A percentile compares a stretch with the other conserved stretches of the same genome.
phyloP scores from a whole-genome alignment of 2,888 invertebrate genomes.

The Lydus trimaculatus region DNA sequence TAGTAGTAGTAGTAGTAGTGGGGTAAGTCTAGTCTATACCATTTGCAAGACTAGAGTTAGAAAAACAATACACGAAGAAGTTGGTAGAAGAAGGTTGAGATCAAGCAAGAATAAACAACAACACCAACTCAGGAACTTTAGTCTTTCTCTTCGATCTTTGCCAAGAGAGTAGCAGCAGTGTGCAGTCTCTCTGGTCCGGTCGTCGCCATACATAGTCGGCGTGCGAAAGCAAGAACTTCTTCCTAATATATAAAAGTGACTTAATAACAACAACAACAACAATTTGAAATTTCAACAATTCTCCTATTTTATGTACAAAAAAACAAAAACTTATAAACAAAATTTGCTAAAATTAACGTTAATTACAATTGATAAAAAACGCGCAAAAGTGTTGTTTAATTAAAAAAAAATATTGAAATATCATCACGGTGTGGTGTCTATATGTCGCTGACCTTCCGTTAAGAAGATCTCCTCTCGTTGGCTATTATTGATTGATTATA shows the following conservation, averaged over 20 bases:
- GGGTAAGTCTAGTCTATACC: conserved; percentile 5
- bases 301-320: too few species aligned
- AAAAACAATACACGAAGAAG: neutral
- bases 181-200: conserved; percentile 25
- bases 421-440: neutral
- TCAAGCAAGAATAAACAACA: conserved; percentile 8
- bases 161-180: conserved; percentile 16
- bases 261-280: neutral
- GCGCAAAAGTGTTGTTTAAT: conserved; percentile 10
- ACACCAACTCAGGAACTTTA: conserved; percentile 13
- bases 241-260: neutral
- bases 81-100: neutral
- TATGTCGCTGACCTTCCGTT: conserved; percentile 20
- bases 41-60: neutral
- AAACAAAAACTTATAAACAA: too few species aligned
- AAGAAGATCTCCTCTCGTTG: conserved; percentile 19
- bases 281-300: neutral
- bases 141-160: conserved; percentile 15
- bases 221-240: conserved; percentile 34
- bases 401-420: neutral
- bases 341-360: neutral
- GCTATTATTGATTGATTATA: conserved; percentile 28
- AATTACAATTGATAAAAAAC: neutral
- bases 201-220: conserved; percentile 37
- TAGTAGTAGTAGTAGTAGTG: too few species aligned